These are phyloP conservation scores for Drosophila tropicalis DNA, from an alignment of 1,140 invertebrate genomes.

Conservation along the genomic window DNA sequence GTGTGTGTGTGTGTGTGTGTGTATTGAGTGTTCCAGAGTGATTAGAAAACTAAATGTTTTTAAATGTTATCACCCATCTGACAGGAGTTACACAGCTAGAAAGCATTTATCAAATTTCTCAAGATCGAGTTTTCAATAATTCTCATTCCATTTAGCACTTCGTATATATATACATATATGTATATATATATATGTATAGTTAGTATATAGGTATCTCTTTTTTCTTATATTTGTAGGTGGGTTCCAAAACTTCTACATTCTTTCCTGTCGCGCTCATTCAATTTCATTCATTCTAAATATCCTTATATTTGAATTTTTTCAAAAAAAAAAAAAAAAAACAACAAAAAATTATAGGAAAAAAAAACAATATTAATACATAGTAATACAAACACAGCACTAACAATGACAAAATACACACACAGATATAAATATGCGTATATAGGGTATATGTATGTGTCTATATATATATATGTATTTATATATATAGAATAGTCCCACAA, in stretches of 20 bases:
- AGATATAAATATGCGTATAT: background rate
- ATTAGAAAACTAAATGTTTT: constrained; percentile 57
- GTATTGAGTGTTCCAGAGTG: constrained; percentile 42
- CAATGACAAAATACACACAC: constrained; percentile 52
- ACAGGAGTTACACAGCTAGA: constrained; percentile 81
- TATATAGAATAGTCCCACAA: constrained; percentile 10
- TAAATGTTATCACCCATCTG: constrained; percentile 81
- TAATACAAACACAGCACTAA: constrained; percentile 78
- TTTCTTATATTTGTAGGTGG: constrained; percentile 62
- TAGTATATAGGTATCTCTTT: constrained; percentile 40
- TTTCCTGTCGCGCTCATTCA: constrained; percentile 18
- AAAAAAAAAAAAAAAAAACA: constrained; percentile 6
- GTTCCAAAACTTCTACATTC: constrained; percentile 43
- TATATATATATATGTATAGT: constrained; percentile 18
- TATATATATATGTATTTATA: background rate
- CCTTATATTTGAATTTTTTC: background rate
- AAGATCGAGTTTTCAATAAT: constrained; percentile 35
- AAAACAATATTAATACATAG: constrained; percentile 37
- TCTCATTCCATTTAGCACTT: constrained; percentile 36
- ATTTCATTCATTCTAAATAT: constrained; percentile 20
- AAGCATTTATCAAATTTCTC: constrained; percentile 49
- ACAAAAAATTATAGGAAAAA: background rate
- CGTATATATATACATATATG: constrained; percentile 3
- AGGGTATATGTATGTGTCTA: background rate
- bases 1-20: constrained; percentile 36